These are phyloP conservation scores for Chlorodrepanis virens DNA, from an alignment of 2,113 vertebrate genomes.

Conservation along the genomic window DNA sequence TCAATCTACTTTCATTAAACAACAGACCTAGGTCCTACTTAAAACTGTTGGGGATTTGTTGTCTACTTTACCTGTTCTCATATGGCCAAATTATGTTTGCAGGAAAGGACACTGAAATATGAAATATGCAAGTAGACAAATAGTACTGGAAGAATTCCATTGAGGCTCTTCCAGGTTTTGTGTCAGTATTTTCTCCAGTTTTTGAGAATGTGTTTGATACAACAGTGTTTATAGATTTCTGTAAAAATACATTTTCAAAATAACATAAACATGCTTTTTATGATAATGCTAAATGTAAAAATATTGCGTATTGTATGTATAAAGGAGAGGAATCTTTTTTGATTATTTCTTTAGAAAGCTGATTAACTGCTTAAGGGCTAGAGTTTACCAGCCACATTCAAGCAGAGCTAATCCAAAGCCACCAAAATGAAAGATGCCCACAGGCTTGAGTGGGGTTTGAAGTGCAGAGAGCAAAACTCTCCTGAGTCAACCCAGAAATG, in stretches of 20 bases:
- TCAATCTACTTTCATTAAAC: neutral
- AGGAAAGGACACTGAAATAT: constrained; percentile 62
- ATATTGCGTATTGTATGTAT: constrained; percentile 59
- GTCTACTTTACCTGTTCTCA: constrained; percentile 31
- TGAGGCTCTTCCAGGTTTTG: constrained; percentile 70
- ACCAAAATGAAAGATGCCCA: neutral
- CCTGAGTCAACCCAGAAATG: neutral
- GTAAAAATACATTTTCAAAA: constrained; percentile 73
- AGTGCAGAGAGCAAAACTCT: neutral
- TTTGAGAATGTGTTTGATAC: constrained; percentile 81
- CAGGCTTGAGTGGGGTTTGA: neutral
- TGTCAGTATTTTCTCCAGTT: constrained; percentile 72
- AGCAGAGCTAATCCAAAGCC: constrained; percentile 5
- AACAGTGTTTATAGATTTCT: constrained; percentile 75
- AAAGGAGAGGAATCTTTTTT: constrained; percentile 49
- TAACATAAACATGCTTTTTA: constrained; percentile 74
- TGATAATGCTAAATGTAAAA: constrained; percentile 69
- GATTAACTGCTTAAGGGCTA: constrained; percentile 43
- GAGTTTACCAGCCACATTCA: neutral
- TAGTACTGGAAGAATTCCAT: constrained; percentile 65
- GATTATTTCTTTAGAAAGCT: constrained; percentile 50
- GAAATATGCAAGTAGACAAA: constrained; percentile 80
- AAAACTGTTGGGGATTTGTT: constrained; percentile 19
- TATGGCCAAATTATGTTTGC: constrained; percentile 40
- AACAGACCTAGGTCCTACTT: neutral